Evolutionary conservation across 2,888 invertebrate species (phyloP).

Genomic region (Resseliella maxima): DNA sequence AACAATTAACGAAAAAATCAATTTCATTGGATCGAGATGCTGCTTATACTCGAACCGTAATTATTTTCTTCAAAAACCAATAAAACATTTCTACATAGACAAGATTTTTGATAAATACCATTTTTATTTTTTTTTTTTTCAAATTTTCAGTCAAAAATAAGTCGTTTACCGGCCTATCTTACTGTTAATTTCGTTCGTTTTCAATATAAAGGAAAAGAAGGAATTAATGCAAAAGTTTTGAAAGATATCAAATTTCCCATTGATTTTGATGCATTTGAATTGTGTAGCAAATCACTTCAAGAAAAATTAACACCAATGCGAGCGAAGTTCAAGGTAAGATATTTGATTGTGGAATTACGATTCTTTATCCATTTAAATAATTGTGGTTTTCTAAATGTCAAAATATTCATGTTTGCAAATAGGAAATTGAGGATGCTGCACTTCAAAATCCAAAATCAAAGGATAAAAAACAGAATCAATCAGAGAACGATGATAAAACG

Average conservation of each 20-base stretch:
- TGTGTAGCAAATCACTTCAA: conserved; percentile 89
- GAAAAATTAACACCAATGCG: conserved; percentile 88
- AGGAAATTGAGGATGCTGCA: conserved; percentile 79
- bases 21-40: conserved; percentile 88
- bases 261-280: conserved; percentile 91
- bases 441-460: conserved; percentile 64
- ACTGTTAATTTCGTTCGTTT: conserved; percentile 98
- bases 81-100: conserved; percentile 52
- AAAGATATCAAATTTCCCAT: conserved; percentile 98
- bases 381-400: conserved; percentile 59
- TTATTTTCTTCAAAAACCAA: no score
- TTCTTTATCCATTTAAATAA: conserved; percentile 55
- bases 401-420: conserved; percentile 1
- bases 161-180: conserved; percentile 94
- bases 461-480: conserved; percentile 69
- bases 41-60: conserved; percentile 89
- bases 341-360: conserved; percentile 37
- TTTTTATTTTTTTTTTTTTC: conserved; percentile 51
- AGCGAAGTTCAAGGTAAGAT: conserved; percentile 82
- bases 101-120: conserved; percentile 26
- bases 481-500: conserved; percentile 64
- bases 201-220: conserved; percentile 95
- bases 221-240: conserved; percentile 95
- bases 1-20: conserved; percentile 66
- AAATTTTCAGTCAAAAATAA: conserved; percentile 84